phyloP scores from a whole-genome alignment of 1,140 invertebrate genomes.

The Venturia canescens region DNA sequence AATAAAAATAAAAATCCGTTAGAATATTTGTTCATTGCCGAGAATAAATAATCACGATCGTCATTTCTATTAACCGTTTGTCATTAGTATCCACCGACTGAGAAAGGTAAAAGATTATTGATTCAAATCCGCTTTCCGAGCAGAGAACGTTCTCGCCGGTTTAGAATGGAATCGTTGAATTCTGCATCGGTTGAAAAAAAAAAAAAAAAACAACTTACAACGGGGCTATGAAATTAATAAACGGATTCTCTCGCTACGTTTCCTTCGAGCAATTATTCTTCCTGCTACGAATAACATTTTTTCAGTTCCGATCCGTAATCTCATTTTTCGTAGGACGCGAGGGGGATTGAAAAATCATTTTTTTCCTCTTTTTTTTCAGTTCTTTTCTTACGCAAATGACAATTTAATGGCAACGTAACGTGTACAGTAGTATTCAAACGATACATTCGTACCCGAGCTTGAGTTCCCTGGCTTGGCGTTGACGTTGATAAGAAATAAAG shows the following conservation, averaged over 20 bases:
- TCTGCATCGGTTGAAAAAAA: neutral
- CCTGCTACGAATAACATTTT: no score
- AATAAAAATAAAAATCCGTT: neutral
- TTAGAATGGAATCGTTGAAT: neutral
- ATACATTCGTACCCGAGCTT: constrained; percentile 49
- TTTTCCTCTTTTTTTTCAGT: neutral
- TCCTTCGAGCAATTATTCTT: no score
- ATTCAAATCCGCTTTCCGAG: neutral
- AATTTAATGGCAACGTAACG: constrained; percentile 68
- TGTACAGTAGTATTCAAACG: constrained; percentile 64
- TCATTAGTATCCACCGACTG: neutral
- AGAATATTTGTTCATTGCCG: constrained; percentile 1
- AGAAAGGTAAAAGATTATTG: neutral
- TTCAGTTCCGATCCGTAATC: neutral
- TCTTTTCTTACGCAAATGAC: constrained; percentile 61
- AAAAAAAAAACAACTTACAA: no score
- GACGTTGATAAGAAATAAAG: constrained; percentile 23
- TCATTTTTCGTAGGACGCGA: neutral
- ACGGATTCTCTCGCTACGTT: neutral
- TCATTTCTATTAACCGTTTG: constrained; percentile 1
- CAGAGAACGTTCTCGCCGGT: neutral
- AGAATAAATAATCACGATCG: neutral
- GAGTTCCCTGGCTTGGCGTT: constrained; percentile 35
- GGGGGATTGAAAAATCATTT: neutral
- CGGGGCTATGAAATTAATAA: neutral